phyloP scores from a whole-genome alignment of 2,113 vertebrate genomes.

The Guaruba guarouba region DNA sequence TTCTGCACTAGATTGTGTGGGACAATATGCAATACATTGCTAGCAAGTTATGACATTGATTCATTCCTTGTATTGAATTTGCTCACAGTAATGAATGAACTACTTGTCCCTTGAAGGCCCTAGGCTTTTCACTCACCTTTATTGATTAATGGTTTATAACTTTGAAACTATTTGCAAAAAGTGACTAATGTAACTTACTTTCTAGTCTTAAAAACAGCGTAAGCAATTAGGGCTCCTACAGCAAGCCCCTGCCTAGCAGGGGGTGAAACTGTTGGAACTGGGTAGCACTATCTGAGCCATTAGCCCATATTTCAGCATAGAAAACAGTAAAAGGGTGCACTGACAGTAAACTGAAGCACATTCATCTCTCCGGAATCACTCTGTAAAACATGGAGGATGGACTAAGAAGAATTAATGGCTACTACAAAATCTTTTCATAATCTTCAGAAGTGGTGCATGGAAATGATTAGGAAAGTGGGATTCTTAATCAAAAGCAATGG shows the following conservation, averaged over 20 bases:
- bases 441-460: not conserved
- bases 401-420: not conserved
- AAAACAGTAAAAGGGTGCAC: not conserved
- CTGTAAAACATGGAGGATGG: not conserved
- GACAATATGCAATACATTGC: not conserved
- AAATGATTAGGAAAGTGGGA: not conserved
- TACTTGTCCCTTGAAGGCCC: not conserved
- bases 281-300: not conserved
- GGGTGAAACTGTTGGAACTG: not conserved
- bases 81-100: constrained; percentile 34
- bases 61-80: constrained; percentile 22
- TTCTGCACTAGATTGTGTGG: not conserved
- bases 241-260: not conserved
- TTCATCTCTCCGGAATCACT: not conserved
- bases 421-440: not conserved
- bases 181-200: constrained; percentile 24
- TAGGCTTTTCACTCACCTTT: constrained; percentile 15
- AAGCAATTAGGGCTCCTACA: not conserved
- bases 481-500: not conserved
- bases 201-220: not conserved
- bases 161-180: constrained; percentile 18
- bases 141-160: constrained; percentile 49
- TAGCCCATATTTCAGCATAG: not conserved
- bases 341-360: not conserved
- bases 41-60: not conserved